Base-by-base conservation (phyloP, 2,888 invertebrate species). In the Plusia festucae region DNA sequence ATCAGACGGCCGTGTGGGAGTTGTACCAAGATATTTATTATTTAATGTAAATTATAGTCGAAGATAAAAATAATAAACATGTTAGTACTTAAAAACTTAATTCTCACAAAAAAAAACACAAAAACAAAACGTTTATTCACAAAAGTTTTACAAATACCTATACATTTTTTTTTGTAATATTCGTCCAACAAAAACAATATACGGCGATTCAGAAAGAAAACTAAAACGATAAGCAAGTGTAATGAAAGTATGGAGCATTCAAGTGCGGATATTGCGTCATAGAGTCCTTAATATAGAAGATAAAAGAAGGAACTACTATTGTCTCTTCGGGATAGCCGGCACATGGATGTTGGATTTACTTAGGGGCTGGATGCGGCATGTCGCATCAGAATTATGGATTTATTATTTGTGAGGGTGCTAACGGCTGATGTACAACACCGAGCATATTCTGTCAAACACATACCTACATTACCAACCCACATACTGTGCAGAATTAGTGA, bases 181-280 rank as follows among this genome's bases (percentile, higher is more conserved):
- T n/a, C n/a, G 11, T 15, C 18, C 70, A 70, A 70, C 55, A 77
- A 84, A 84, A 84, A 83, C 81, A 74, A 79, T 79, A 80, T 66
- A 73, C n/a, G n/a, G n/a, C 34, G 53, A 85, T 84, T 82, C 83
- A 80, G 85, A 83, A n/a, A 40, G 83, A 85, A 86, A 86, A 79
- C 76, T 69, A 71, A 69, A 76, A 69, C 82, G 89, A 90, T 89
- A 89, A 88, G 89, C n/a, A 69, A 51, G 66, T 71, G 79, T 85
- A 86, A 88, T 87, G 86, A 85, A 87, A 86, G 79, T 86, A 81
- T 79, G 79, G 81, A 71, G 80, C 78, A 72, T 76, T 60, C 44
- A 22, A 80, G 70, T 53, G 68, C 71, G 78, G 79, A 76, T 73
- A 82, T 82, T 79, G 75, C 72, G 72, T 75, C 73, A 79, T 79